Conservation (phyloP, 92 coral and sea anemone genomes). For the Nematostella vectensis region DNA sequence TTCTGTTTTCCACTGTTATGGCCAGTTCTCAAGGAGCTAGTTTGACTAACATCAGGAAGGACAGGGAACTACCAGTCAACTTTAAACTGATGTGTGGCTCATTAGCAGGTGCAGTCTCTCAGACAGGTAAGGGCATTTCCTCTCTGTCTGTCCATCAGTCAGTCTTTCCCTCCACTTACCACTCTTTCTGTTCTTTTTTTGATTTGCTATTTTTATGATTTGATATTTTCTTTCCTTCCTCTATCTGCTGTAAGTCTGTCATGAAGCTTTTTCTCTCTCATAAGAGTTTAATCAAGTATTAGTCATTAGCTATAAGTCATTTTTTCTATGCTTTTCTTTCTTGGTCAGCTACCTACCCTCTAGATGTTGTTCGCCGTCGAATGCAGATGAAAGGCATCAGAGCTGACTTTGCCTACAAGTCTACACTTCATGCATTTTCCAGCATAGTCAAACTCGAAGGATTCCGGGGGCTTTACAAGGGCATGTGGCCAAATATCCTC, state of each 20-base stretch:
- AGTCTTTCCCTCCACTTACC: too few relatives aligned
- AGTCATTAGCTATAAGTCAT: too few relatives aligned
- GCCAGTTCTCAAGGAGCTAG: conserved; percentile 50
- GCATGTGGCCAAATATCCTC: conserved; percentile 74
- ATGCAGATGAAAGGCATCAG: conserved; percentile 86
- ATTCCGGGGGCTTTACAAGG: conserved; percentile 67
- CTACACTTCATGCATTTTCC: conserved; percentile 57
- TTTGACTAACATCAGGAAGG: conserved; percentile 47
- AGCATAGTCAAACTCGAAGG: conserved; percentile 57
- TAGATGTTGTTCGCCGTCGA: conserved; percentile 81
- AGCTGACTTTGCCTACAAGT: conserved; percentile 52
- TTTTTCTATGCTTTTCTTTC: too few relatives aligned
- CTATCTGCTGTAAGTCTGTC: background rate
- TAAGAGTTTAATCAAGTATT: too few relatives aligned
- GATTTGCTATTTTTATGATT: too few relatives aligned
- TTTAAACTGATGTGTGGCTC: conserved; percentile 69
- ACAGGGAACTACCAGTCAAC: conserved; percentile 54
- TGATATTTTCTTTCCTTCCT: background rate
- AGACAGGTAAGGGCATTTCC: conserved; percentile 69
- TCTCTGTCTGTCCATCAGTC: too few relatives aligned
- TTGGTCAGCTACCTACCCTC: conserved; percentile 60
- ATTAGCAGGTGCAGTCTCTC: conserved; percentile 71
- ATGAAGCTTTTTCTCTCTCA: too few relatives aligned
- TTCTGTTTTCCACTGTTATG: conserved; percentile 36
- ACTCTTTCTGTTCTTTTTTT: too few relatives aligned